These are phyloP conservation scores for Calosoma granatense DNA, from an alignment of 1,140 invertebrate genomes.

Conservation along the genomic window DNA sequence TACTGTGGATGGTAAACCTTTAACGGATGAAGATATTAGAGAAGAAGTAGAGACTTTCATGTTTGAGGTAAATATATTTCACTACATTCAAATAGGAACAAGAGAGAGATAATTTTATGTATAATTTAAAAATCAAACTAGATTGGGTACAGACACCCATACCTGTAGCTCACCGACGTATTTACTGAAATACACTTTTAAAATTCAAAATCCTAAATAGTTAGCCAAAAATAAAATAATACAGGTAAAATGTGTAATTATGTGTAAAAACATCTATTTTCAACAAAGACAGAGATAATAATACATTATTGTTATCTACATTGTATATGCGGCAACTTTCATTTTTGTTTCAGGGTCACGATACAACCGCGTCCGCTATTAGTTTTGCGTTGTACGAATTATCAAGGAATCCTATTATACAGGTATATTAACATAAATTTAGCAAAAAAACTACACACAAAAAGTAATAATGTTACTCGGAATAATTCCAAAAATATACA, in stretches of 20 bases:
- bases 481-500: neutral
- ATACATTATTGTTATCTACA: too few species aligned
- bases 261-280: too few species aligned
- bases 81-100: neutral
- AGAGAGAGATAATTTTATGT: too few species aligned
- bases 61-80: slow-evolving; percentile 49
- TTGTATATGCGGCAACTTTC: neutral
- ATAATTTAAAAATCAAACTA: too few species aligned
- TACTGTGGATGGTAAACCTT: slow-evolving; percentile 37
- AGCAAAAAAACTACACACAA: too few species aligned
- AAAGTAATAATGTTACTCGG: neutral
- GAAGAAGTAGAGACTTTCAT: slow-evolving; percentile 70
- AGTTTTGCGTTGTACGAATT: slow-evolving; percentile 46
- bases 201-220: too few species aligned
- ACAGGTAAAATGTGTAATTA: too few species aligned
- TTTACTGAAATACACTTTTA: too few species aligned
- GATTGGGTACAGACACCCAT: too few species aligned
- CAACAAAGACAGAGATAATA: too few species aligned
- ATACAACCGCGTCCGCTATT: slow-evolving; percentile 57
- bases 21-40: slow-evolving; percentile 54
- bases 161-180: too few species aligned
- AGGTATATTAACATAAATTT: slow-evolving; percentile 27
- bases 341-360: slow-evolving; percentile 24
- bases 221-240: too few species aligned
- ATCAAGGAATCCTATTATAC: slow-evolving; percentile 45